Base-by-base conservation (phyloP, 2,113 vertebrate genomes). In the Chionomys nivalis region DNA sequence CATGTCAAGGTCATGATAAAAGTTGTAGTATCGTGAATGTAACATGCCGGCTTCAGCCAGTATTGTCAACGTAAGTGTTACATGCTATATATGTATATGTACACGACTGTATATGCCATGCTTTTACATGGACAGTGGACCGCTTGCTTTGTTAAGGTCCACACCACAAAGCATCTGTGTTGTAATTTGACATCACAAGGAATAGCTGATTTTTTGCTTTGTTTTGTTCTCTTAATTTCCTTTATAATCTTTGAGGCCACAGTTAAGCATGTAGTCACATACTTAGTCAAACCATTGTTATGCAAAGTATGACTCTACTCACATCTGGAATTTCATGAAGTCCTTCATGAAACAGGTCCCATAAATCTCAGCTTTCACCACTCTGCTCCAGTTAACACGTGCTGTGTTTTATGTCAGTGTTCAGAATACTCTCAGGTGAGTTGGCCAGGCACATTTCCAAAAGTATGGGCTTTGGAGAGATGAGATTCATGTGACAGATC, bases 61-160 rank as follows among this genome's bases (percentile, higher is more conserved):
- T 26, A 1, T 61, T 63, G 23, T 82, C 13, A 63, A 7, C 3
- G 17, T 2, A 28, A 17, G 81, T 2, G n/a, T 16, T 42, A 42
- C n/a, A 31, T 42, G n/a, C n/a, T 63, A n/a, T n/a, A n/a, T n/a
- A n/a, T n/a, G n/a, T n/a, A n/a, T n/a, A n/a, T n/a, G 55, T 8
- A 31, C n/a, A 10, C 1, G 13, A 42, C 13, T 63, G n/a, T 0
- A 5, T 26, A 19, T 0, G n/a, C 55, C 24, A 3, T 44, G 73
- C 24, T 76, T 31, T 49, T 31, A 16, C 24, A 78, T 17, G 14
- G 31, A 47, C 44, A 17, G 55, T 42, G 24, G 24, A 17, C 36
- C 81, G 13, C 12, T 83, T 85, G 39, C 39, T 66, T 5, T 66
- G 39, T 7, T 86, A 5, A 33, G 8, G 12, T 12, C 39, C 28